These are phyloP conservation scores for Drosophila mayaguana DNA, from an alignment of 2,888 invertebrate species.

Conservation along the genomic window DNA sequence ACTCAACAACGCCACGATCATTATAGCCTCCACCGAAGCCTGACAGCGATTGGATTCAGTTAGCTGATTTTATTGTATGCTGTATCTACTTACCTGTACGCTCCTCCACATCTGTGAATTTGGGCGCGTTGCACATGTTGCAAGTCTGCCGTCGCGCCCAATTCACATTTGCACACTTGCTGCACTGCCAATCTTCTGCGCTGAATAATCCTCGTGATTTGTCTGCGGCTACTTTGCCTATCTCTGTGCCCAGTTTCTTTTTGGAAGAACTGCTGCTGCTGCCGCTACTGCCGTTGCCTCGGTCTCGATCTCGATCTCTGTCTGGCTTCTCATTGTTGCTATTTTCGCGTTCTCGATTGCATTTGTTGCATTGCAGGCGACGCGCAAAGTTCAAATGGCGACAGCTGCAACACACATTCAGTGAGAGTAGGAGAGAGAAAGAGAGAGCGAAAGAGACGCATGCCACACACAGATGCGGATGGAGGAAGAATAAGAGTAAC, in stretches of 20 bases:
- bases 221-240: conserved; percentile 99
- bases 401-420: conserved; percentile 86
- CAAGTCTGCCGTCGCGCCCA: conserved; percentile 95
- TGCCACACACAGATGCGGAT: conserved; percentile 44
- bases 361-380: conserved; percentile 95
- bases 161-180: conserved; percentile 99
- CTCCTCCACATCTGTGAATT: conserved; percentile 96
- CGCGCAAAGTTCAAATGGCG: conserved; percentile 98
- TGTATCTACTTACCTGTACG: conserved; percentile 86
- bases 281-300: conserved; percentile 69
- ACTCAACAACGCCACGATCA: conserved; percentile 98
- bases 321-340: conserved; percentile 64
- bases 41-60: conserved; percentile 39
- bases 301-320: conserved; percentile 45
- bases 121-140: conserved; percentile 99
- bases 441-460: conserved; percentile 2
- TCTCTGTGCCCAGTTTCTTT: conserved; percentile 96
- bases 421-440: conserved; percentile 4
- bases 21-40: conserved; percentile 97
- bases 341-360: conserved; percentile 85
- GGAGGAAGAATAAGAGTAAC: conserved; percentile 56
- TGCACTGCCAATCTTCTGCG: conserved; percentile 99
- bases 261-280: conserved; percentile 74
- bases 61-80: background rate
- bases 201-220: conserved; percentile 93